A percentile compares a stretch with the other conserved stretches of the same genome.
Conservation (phyloP, 2,797 vertebrate species). For the Pangasius krempfi region DNA sequence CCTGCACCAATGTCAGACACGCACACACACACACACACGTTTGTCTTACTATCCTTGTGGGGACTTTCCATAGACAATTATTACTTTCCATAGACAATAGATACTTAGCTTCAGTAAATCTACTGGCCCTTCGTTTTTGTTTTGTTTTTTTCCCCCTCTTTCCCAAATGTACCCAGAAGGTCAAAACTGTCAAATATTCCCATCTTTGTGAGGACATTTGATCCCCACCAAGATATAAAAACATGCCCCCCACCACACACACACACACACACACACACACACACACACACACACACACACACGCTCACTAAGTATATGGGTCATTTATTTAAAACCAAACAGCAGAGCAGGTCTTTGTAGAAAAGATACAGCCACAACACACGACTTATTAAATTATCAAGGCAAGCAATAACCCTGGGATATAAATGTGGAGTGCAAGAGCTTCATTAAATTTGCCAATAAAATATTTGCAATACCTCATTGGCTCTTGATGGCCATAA, state of each 20-base stretch:
- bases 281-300: background rate
- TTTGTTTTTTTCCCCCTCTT: background rate
- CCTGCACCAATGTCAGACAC: background rate
- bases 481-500: constrained; percentile 79
- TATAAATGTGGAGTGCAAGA: constrained; percentile 70
- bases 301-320: background rate
- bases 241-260: background rate
- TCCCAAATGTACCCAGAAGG: background rate
- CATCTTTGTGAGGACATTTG: background rate
- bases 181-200: background rate
- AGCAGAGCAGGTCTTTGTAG: constrained; percentile 35
- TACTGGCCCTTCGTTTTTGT: background rate
- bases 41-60: background rate
- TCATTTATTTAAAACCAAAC: constrained; percentile 41
- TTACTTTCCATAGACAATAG: too few species aligned
- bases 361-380: constrained; percentile 19
- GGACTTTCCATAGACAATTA: background rate
- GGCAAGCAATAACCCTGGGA: constrained; percentile 51
- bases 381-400: constrained; percentile 40
- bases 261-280: background rate
- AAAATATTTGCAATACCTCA: constrained; percentile 81
- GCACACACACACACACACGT: background rate
- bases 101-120: background rate
- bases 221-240: background rate
- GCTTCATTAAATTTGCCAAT: constrained; percentile 81